Evolutionary conservation across 92 coral and sea anemone genomes (phyloP), one percentile per base, ranked within the genome.

Genomic region (Zoanthus sociatus): DNA sequence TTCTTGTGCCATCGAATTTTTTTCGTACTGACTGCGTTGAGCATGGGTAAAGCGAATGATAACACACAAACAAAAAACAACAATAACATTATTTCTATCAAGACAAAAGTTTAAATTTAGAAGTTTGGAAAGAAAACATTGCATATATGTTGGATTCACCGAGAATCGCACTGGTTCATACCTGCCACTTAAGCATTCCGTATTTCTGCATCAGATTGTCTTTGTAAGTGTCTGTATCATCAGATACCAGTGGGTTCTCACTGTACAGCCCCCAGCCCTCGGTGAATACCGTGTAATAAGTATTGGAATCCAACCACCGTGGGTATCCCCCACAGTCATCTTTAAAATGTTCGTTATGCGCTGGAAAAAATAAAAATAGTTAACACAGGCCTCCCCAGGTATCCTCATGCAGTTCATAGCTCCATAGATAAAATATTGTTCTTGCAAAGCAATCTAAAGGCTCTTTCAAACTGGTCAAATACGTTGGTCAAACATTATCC

Each of bases 141-240:
- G 18, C 26, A 16, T 9, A 20, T 63, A 63, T 63, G 42, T 37
- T 2, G 42, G 42, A 37, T 2, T 37, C 42, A 37, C 2, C 0
- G 74, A 69, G 33, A 11, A 20, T 69, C 4, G 74, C 21, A 16
- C 26, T 74, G 78, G 51, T 50, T n/a, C 91, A 53, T 73, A 92
- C 98, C 95, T 94, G 98, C 98, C 98, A 94, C 90, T 94, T 94
- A 0, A 94, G 85, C 98, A 94, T 94, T 68, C 98, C 98, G 85
- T 94, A 94, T 73, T 67, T 67, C 90, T 94, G 98, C 48, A 92
- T 77, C 33, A 88, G 64, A 64, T 92, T 90, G 32, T 83, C 53
- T 45, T 90, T 87, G 77, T 94, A 94, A 21, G 94, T 81, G 48
- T 90, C 87, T 20, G 98, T 77, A 78, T 94, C 98, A 11, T 92